Evolutionary conservation across 2,888 invertebrate genomes (phyloP).

Genomic region (Lasioglossum calceatum): DNA sequence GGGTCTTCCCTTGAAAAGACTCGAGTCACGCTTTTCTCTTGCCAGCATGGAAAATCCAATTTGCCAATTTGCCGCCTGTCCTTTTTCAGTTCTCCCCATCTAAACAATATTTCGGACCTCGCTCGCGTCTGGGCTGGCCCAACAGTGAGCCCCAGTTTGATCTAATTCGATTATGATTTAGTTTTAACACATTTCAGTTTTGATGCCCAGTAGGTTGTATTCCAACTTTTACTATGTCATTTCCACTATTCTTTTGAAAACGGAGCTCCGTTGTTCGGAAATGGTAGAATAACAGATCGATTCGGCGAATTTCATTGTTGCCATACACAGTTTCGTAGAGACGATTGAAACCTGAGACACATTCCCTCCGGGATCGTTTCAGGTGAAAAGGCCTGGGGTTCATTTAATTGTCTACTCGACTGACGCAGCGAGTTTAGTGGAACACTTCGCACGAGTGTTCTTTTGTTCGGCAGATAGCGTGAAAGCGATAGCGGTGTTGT

Average conservation of each 20-base stretch:
- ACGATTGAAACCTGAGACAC: not conserved
- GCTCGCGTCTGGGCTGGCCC: not conserved
- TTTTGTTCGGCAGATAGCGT: slow-evolving; percentile 13
- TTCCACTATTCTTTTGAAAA: not conserved
- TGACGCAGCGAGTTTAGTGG: slow-evolving; percentile 8
- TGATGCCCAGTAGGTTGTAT: not conserved
- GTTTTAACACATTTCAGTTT: too few relatives aligned
- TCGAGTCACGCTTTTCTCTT: slow-evolving; percentile 2
- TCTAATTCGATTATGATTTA: not conserved
- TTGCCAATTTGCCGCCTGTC: slow-evolving; percentile 67
- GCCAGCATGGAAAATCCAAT: slow-evolving; percentile 69
- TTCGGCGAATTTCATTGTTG: not conserved
- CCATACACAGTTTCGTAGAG: not conserved
- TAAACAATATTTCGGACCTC: not conserved
- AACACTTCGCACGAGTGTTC: not conserved
- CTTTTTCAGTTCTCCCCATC: slow-evolving; percentile 30
- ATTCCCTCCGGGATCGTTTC: not conserved
- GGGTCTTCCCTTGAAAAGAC: slow-evolving; percentile 25
- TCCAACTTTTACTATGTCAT: not conserved
- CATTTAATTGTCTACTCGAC: slow-evolving; percentile 40
- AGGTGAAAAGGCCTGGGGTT: not conserved
- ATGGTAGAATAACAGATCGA: not conserved
- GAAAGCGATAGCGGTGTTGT: slow-evolving; percentile 3
- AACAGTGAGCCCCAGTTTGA: not conserved
- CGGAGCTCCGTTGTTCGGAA: not conserved